phyloP scores from a whole-genome alignment of 2,888 invertebrate genomes.

The Scelioninae gen. 2 region DNA sequence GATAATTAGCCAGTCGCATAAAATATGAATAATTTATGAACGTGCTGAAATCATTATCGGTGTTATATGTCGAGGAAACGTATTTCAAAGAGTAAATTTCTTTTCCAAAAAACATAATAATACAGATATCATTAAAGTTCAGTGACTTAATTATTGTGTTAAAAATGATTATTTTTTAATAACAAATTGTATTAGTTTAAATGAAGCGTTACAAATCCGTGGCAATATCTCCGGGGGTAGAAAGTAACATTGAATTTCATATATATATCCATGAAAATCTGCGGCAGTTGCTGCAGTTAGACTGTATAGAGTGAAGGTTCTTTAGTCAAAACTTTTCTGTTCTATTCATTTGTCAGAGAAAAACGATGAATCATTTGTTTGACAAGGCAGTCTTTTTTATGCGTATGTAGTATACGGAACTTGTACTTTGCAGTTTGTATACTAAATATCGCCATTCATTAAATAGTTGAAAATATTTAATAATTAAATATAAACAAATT shows the following conservation, averaged over 20 bases:
- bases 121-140: background rate
- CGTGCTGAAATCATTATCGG: background rate
- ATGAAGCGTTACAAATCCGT: background rate
- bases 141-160: background rate
- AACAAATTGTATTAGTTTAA: background rate
- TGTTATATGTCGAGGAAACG: constrained; percentile 4
- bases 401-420: too few species aligned
- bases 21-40: constrained; percentile 8
- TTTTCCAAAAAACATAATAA: background rate
- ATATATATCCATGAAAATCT: constrained; percentile 29
- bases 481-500: too few species aligned
- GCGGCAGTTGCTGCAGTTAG: constrained; percentile 38
- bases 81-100: background rate
- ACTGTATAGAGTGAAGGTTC: constrained; percentile 41
- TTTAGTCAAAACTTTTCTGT: constrained; percentile 20
- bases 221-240: constrained; percentile 7
- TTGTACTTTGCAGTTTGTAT: too few species aligned
- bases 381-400: background rate
- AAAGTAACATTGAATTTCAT: constrained; percentile 15
- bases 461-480: too few species aligned
- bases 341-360: constrained; percentile 27
- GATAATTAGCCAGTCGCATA: constrained; percentile 2
- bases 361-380: constrained; percentile 20
- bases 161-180: background rate
- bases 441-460: too few species aligned